Conservation (phyloP, 2,888 invertebrate species). For the Auanema freiburgensis region DNA sequence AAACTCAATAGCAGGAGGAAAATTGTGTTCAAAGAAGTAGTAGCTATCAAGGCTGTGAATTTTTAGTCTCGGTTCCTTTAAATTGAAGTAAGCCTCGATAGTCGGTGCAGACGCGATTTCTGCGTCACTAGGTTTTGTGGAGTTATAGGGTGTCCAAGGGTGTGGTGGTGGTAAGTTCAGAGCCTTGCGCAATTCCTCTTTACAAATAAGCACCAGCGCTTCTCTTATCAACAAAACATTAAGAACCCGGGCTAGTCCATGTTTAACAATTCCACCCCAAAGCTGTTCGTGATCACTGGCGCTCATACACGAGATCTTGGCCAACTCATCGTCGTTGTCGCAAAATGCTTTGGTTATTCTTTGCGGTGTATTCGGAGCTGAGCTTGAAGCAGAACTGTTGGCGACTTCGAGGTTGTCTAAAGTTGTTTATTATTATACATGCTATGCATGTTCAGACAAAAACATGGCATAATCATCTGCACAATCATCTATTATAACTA, state of each 20-base stretch:
- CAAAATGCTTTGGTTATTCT: no score
- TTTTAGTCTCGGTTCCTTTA: constrained; percentile 12
- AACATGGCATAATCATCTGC: constrained; percentile 14
- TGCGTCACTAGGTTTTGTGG: no score
- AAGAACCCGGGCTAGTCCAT: no score
- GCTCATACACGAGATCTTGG: no score
- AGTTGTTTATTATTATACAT: constrained; percentile 1
- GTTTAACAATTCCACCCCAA: no score
- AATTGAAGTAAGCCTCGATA: constrained; percentile 19
- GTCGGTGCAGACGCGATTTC: constrained; percentile 19
- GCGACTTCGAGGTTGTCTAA: constrained; percentile 3
- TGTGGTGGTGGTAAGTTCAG: no score
- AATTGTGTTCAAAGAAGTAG: constrained; percentile 21
- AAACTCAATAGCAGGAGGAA: constrained; percentile 19
- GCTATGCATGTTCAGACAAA: constrained; percentile 7
- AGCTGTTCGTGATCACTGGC: no score
- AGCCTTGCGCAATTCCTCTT: no score
- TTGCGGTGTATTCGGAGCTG: constrained; percentile 4
- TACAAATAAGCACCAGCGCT: no score
- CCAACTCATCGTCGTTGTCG: no score
- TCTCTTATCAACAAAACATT: no score
- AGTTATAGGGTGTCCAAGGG: no score
- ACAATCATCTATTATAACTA: constrained; percentile 15
- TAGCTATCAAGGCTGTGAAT: constrained; percentile 14
- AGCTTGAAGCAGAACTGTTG: constrained; percentile 10